phyloP scores from a whole-genome alignment of 2,888 invertebrate genomes.

The Netelia inedita region DNA sequence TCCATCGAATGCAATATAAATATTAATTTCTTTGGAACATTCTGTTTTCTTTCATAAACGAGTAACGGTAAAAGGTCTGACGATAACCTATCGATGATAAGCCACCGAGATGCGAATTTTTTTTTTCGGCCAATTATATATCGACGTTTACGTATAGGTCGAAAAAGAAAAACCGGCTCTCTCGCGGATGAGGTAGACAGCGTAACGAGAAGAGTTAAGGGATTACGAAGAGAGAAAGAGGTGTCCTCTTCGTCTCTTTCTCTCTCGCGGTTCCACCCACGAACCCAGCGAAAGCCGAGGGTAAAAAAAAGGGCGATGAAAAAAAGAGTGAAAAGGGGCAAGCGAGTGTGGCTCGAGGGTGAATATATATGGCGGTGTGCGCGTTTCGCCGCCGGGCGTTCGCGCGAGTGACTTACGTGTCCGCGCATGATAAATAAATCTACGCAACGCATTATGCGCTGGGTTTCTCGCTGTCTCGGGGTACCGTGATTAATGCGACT shows the following conservation, averaged over 20 bases:
- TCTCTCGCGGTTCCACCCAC: conserved; percentile 33
- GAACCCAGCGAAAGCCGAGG: conserved; percentile 21
- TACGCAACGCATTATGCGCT: conserved; percentile 80
- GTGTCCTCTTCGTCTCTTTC: conserved; percentile 3
- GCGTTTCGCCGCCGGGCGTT: conserved; percentile 70
- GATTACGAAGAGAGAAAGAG: conserved; percentile 15
- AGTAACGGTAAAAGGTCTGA: background rate
- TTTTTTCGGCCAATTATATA: conserved; percentile 2
- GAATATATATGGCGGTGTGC: conserved; percentile 71
- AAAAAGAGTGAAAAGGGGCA: conserved; percentile 4
- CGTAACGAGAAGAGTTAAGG: conserved; percentile 44
- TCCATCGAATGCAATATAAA: too few relatives aligned
- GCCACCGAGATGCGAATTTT: too few relatives aligned
- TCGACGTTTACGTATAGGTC: background rate
- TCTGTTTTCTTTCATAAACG: background rate
- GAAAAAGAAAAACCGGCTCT: background rate
- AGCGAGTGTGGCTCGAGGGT: background rate
- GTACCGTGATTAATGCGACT: conserved; percentile 79
- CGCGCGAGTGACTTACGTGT: conserved; percentile 80
- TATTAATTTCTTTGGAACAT: too few relatives aligned
- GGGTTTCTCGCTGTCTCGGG: conserved; percentile 77
- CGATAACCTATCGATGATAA: too few relatives aligned
- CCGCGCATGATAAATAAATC: conserved; percentile 82
- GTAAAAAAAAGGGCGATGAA: background rate
- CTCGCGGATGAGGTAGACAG: conserved; percentile 1